Conservation (phyloP, 2,113 vertebrate species). For the Acrocephalus kingi region DNA sequence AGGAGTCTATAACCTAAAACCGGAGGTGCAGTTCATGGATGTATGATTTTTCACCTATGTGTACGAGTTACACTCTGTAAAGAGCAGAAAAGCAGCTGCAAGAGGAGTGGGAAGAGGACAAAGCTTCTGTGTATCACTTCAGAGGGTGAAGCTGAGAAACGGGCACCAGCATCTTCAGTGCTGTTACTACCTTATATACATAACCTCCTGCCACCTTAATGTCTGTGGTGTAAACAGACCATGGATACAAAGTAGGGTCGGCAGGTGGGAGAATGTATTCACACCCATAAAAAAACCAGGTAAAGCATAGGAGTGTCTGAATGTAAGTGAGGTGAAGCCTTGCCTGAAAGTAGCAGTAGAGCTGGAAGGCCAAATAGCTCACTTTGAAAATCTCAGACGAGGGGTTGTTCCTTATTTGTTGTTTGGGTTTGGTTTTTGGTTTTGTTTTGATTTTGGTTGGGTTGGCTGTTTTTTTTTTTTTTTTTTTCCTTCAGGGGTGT, state of each 20-base stretch:
- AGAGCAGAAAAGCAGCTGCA: neutral
- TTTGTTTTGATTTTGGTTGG: neutral
- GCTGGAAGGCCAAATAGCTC: neutral
- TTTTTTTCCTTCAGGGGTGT: neutral
- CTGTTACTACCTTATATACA: neutral
- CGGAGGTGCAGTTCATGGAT: neutral
- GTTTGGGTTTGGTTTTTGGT: neutral
- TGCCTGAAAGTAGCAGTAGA: neutral
- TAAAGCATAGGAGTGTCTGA: rapidly evolving
- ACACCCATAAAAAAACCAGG: rapidly evolving
- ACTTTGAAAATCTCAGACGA: neutral
- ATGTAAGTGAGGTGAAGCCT: neutral
- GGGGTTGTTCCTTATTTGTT: neutral
- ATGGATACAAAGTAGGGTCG: neutral
- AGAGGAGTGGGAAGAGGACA: neutral
- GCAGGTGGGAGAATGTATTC: neutral
- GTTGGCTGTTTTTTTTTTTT: neutral
- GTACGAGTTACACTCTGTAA: neutral
- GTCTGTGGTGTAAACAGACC: neutral
- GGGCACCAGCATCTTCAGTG: neutral
- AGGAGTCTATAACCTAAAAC: neutral
- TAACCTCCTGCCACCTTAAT: neutral
- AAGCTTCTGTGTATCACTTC: neutral
- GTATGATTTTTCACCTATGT: neutral
- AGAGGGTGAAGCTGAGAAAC: neutral